Evolutionary conservation across 2,113 vertebrate species (phyloP), one percentile per base, ranked within the genome.

Genomic region (Halcyon senegalensis): DNA sequence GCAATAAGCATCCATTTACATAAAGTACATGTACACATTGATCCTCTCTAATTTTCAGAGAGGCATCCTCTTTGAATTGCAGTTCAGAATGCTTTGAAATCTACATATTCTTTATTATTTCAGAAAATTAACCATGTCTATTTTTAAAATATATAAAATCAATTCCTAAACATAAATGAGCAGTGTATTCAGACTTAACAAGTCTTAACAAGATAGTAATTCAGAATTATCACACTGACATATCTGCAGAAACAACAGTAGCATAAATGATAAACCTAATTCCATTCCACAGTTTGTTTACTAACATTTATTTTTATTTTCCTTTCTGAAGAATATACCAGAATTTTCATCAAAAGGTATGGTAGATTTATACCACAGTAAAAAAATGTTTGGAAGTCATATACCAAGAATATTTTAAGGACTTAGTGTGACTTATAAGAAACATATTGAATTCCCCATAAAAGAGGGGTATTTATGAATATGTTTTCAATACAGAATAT

Each of bases 361-460:
- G 53, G 20, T 10, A 81, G 41, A 60, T 56, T 93, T 86, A 59
- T 72, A 53, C n/a, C 37, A 46, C 60, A 88, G n/a, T 31, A 91
- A 50, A 18, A 84, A 88, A 43, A 53, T 28, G 15, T 53, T 28
- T 53, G 51, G 51, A 53, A 53, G 14, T 27, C 27, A 28, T 28
- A 53, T 53, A 53, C 82, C 87, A 83, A 94, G 90, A 81, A 84
- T 80, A 84, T 95, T 91, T 78, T 95, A 81, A 86, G 91, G 50
- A 93, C 96, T 95, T 96, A 89, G 93, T 90, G 48, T 83, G 86
- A 94, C 77, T 95, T 87, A 72, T 51, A 93, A 91, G 83, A 94
- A 79, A 68, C 74, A 25, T 92, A 84, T 91, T 82, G 97, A 97
- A 93, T 96, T 97, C 68, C 87, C 94, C 67, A 53, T 62, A 77